Evolutionary conservation across 2,888 invertebrate genomes (phyloP).

Genomic region (Chromoteleia sp.): DNA sequence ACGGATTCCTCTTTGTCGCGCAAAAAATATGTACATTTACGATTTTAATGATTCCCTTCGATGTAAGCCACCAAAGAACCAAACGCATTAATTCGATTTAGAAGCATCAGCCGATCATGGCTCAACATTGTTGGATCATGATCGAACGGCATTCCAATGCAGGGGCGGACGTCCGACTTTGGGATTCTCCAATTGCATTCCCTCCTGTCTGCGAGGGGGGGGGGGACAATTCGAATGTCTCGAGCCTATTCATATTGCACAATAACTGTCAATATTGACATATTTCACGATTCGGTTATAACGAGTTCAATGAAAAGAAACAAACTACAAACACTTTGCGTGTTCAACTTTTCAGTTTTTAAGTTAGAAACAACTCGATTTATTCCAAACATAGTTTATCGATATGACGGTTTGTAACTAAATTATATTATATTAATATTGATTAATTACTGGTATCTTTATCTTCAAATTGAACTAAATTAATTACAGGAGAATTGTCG

Average conservation of each 20-base stretch:
- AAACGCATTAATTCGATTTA: conserved; percentile 68
- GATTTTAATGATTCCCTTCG: conserved; percentile 68
- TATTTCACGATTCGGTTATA: conserved; percentile 32
- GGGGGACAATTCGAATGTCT: conserved; percentile 2
- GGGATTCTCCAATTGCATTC: conserved; percentile 59
- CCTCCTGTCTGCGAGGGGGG: conserved; percentile 19
- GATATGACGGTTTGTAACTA: too few relatives aligned
- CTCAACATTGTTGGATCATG: conserved; percentile 60
- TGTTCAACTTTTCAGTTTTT: too few relatives aligned
- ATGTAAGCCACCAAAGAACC: conserved; percentile 67
- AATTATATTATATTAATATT: too few relatives aligned
- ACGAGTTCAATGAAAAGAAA: conserved; percentile 11
- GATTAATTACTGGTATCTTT: too few relatives aligned
- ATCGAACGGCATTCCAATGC: conserved; percentile 69
- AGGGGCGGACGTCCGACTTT: conserved; percentile 60
- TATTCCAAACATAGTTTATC: too few relatives aligned
- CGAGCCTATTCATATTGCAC: conserved; percentile 33
- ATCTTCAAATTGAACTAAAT: too few relatives aligned
- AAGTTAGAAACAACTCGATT: too few relatives aligned
- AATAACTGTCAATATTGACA: conserved; percentile 20
- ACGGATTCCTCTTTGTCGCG: conserved; percentile 40
- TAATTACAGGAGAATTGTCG: too few relatives aligned
- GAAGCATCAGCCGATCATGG: conserved; percentile 61
- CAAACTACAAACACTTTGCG: not conserved
- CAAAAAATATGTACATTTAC: conserved; percentile 68